Percentiles rank a stretch among this genome's conserved stretches.
Conservation (phyloP, 2,888 invertebrate species). For the Microdon myrmicae region DNA sequence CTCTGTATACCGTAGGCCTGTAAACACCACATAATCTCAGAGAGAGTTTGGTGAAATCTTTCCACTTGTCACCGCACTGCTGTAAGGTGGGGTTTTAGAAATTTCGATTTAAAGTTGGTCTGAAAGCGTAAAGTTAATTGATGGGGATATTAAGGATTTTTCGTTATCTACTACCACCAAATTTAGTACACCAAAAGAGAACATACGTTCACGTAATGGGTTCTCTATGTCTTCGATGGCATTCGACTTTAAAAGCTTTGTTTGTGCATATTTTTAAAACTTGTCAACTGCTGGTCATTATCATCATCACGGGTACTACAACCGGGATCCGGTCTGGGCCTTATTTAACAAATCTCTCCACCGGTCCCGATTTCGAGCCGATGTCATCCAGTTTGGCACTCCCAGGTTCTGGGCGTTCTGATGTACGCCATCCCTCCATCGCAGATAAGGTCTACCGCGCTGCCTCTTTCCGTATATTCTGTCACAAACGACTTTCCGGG, state of each 20-base stretch:
- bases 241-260: constrained; percentile 17
- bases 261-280: not conserved
- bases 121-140: constrained; percentile 31
- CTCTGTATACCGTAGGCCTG: not conserved
- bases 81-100: constrained; percentile 36
- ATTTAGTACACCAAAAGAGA: constrained; percentile 35
- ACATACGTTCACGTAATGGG: constrained; percentile 28
- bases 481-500: too few species aligned
- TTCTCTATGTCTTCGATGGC: constrained; percentile 25
- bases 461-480: too few species aligned
- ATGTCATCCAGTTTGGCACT: too few species aligned
- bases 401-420: too few species aligned
- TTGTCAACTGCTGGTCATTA: constrained; percentile 7
- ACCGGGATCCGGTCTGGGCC: too few species aligned
- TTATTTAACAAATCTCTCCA: too few species aligned
- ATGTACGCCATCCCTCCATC: too few species aligned
- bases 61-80: constrained; percentile 26
- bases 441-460: too few species aligned
- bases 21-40: constrained; percentile 37
- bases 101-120: constrained; percentile 25
- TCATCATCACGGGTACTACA: too few species aligned
- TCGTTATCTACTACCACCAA: constrained; percentile 39
- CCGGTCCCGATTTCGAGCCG: too few species aligned
- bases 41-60: constrained; percentile 46
- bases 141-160: constrained; percentile 30